Evolutionary conservation across 2,113 vertebrate species (phyloP).

Genomic region (Zosterops hypoxanthus): DNA sequence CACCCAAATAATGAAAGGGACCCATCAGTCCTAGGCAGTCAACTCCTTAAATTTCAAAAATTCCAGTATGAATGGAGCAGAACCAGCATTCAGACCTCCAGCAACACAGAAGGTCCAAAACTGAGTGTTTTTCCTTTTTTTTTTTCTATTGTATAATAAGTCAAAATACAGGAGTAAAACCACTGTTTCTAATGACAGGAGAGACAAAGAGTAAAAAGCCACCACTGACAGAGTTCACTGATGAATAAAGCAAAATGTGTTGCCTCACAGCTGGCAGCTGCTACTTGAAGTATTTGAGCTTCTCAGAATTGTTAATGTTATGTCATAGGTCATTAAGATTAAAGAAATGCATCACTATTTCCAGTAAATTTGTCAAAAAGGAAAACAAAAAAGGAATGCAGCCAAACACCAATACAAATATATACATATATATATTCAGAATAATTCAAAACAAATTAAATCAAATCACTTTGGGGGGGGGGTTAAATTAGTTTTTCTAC

Average conservation of each 20-base stretch:
- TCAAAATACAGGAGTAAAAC: neutral
- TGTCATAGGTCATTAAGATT: neutral
- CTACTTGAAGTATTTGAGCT: neutral
- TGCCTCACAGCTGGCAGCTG: neutral
- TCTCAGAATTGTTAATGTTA: neutral
- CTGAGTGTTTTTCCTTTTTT: neutral
- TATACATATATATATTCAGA: neutral
- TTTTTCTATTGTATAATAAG: neutral
- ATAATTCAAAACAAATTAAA: neutral
- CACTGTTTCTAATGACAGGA: neutral
- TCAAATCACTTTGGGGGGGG: accelerated
- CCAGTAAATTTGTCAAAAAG: neutral
- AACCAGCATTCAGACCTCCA: neutral
- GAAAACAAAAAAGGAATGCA: neutral
- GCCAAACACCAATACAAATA: neutral
- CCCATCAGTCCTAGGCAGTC: neutral
- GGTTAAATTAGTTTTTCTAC: neutral
- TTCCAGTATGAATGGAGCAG: neutral
- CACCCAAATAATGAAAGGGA: neutral
- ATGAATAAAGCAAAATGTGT: neutral
- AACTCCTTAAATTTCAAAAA: neutral
- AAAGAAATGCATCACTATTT: neutral
- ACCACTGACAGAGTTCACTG: neutral
- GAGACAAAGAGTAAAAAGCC: neutral
- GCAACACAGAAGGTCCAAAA: neutral